Base-by-base conservation (phyloP, 2,797 vertebrate genomes). In the Erithacus rubecula region DNA sequence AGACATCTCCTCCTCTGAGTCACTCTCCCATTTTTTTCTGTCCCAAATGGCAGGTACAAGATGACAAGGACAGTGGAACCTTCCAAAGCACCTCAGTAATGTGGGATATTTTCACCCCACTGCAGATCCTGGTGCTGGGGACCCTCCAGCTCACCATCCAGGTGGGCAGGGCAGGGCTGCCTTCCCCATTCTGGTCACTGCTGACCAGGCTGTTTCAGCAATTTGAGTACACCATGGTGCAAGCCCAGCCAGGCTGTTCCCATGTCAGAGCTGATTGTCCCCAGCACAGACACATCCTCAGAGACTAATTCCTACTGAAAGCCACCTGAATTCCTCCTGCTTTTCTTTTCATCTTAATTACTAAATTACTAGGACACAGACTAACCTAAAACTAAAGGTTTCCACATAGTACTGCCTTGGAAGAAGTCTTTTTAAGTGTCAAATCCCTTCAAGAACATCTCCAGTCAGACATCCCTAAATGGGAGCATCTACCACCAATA, bases 211-310 rank as follows among this genome's bases (percentile, higher is more conserved):
- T 23, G 11, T 13, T 64, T 21, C 22, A 88, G 21, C 34, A 68
- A 11, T 46, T 44, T 79, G 30, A 10, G 15, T 10, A 64, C 2
- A 22, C 14, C 2, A 2, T 11, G 34, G 32, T 53, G 11, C 29
- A 87, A 89, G 20, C 11, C 60, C 47, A 67, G 36, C 4, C 26
- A 91, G 36, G 30, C 19, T 90, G 34, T 12, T 85, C 52, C 43
- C 27, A 27, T 9, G 64, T 71, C 63, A 87, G 64, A 85, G 30
- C 12, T 36, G 24, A 55, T 12, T 53, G 74, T 23, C 21, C 21
- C 19, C 30, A 87, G 39, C 9, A 21, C 0, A 0, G 53, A 49
- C 8, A 1, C 6, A 13, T 22, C 16, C 64, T 72, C 68, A 79
- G 60, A 88, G 8, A n/a, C 16, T 20, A 76, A 65, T 34, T 80